A percentile compares a stretch with the other conserved stretches of the same genome.
Conservation (phyloP, 2,797 vertebrate species). For the Phalanger gymnotis region DNA sequence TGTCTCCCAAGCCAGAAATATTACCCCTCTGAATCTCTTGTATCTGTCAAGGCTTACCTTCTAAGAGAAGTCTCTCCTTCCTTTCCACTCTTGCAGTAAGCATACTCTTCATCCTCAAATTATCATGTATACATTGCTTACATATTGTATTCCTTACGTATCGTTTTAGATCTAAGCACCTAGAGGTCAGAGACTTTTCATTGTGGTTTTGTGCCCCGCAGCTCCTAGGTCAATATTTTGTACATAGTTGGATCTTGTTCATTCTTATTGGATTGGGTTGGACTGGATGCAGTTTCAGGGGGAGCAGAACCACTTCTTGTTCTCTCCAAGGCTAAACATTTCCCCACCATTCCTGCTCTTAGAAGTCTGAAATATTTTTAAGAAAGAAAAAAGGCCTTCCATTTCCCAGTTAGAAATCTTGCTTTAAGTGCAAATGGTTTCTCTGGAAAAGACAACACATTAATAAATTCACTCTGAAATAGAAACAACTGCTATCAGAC, state of each 20-base stretch:
- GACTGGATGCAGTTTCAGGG: neutral
- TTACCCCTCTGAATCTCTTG: neutral
- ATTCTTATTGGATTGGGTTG: neutral
- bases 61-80: neutral
- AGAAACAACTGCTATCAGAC: neutral
- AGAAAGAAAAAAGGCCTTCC: neutral
- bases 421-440: neutral
- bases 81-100: neutral
- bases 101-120: neutral
- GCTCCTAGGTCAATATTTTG: neutral
- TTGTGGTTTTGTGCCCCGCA: neutral
- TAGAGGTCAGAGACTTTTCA: neutral
- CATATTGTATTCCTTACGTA: neutral
- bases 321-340: neutral
- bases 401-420: neutral
- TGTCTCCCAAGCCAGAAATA: neutral
- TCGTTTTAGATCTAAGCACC: neutral
- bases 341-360: neutral
- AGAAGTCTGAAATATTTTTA: neutral
- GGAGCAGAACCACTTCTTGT: neutral
- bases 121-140: neutral
- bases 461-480: neutral
- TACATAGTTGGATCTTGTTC: neutral
- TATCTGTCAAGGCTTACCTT: neutral
- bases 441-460: neutral